A percentile compares a stretch with the other conserved stretches of the same genome.
These are phyloP conservation scores for Ectropis grisescens DNA, from an alignment of 1,140 invertebrate genomes.

Conservation along the genomic window DNA sequence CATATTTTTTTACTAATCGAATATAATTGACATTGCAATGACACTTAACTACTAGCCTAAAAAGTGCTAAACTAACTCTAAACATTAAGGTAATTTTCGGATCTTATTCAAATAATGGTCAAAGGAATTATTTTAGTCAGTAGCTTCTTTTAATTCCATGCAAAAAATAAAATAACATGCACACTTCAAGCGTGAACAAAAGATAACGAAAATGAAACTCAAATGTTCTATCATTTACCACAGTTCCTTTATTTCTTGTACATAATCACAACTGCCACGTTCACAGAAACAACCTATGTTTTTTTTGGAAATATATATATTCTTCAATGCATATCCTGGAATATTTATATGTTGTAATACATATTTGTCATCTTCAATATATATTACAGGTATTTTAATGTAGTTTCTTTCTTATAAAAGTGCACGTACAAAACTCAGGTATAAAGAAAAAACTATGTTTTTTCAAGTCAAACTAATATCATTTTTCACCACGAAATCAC, in stretches of 20 bases:
- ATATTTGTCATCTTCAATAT: too few species aligned
- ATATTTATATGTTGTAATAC: too few species aligned
- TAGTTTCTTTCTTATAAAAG: not conserved
- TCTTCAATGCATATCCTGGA: too few species aligned
- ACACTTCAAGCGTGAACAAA: conserved; percentile 28
- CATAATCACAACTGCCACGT: conserved; percentile 32
- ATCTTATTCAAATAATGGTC: conserved; percentile 32
- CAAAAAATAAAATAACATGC: conserved; percentile 36
- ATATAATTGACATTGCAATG: conserved; percentile 68
- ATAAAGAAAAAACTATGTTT: conserved; percentile 27
- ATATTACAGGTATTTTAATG: conserved; percentile 5
- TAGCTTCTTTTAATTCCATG: conserved; percentile 18
- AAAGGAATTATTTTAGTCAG: too few species aligned
- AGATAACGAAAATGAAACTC: conserved; percentile 33
- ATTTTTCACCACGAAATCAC: too few species aligned
- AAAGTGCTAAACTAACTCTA: conserved; percentile 56
- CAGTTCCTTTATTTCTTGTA: conserved; percentile 39
- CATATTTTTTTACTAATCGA: conserved; percentile 54
- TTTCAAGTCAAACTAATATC: conserved; percentile 30
- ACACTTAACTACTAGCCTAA: conserved; percentile 65
- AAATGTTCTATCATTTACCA: conserved; percentile 25
- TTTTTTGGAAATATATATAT: too few species aligned
- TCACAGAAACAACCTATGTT: conserved; percentile 26
- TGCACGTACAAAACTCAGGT: conserved; percentile 5
- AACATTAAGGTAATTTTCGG: conserved; percentile 50